These are phyloP conservation scores for Caenorhabditis sp. DNA, from an alignment of 2,888 invertebrate species.

Conservation along the genomic window DNA sequence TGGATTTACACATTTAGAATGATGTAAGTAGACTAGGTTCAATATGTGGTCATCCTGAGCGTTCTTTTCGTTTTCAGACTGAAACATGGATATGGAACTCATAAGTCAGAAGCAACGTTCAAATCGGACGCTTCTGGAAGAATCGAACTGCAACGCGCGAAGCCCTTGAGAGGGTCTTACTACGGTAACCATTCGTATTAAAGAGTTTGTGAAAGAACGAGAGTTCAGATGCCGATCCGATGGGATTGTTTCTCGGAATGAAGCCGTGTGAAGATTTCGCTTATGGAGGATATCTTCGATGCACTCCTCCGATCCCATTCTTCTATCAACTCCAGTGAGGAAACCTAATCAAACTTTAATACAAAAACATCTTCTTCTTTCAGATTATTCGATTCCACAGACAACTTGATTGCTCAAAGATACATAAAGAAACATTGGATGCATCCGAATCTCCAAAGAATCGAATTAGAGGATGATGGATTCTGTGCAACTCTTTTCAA, in stretches of 20 bases:
- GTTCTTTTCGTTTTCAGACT: slow-evolving; percentile 46
- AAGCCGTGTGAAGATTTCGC: slow-evolving; percentile 67
- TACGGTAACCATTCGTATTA: slow-evolving; percentile 20
- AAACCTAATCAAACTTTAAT: too few relatives aligned
- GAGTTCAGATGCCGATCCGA: slow-evolving; percentile 51
- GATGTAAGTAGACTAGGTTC: slow-evolving; percentile 38
- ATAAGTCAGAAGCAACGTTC: slow-evolving; percentile 63
- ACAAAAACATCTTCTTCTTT: not conserved
- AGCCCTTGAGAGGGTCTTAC: slow-evolving; percentile 68
- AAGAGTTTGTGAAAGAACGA: not conserved
- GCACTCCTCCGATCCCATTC: slow-evolving; percentile 64
- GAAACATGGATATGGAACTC: slow-evolving; percentile 69
- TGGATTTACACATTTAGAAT: slow-evolving; percentile 58
- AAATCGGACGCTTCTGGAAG: slow-evolving; percentile 58
- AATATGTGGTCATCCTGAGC: not conserved
- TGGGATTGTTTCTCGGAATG: slow-evolving; percentile 67
- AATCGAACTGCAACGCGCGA: slow-evolving; percentile 55
- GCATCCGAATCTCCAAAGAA: slow-evolving; percentile 64
- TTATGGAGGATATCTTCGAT: slow-evolving; percentile 64
- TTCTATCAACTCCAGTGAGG: slow-evolving; percentile 51
- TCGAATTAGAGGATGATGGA: slow-evolving; percentile 60
- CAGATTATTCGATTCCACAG: slow-evolving; percentile 58
- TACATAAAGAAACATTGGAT: slow-evolving; percentile 72
- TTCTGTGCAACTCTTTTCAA: slow-evolving; percentile 68
- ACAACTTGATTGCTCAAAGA: slow-evolving; percentile 37